A percentile compares a stretch with the other conserved stretches of the same genome.
These are phyloP conservation scores for Graptemys geographica DNA, from an alignment of 2,797 vertebrate species.

Conservation along the genomic window DNA sequence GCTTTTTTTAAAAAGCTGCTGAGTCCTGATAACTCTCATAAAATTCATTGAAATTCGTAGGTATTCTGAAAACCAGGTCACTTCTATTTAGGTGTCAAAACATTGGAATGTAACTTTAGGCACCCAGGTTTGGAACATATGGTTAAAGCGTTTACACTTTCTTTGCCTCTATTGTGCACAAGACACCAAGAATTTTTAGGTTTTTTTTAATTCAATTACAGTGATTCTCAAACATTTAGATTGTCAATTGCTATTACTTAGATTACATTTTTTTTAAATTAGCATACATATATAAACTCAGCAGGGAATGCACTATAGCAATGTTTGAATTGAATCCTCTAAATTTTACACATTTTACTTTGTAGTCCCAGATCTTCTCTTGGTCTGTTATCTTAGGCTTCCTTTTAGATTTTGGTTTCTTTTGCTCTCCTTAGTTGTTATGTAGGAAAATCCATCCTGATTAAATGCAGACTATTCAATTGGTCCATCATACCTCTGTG, in stretches of 20 bases:
- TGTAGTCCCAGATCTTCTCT: background rate
- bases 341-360: background rate
- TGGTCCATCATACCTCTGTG: background rate
- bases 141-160: background rate
- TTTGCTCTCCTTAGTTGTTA: background rate
- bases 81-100: background rate
- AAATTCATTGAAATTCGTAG: background rate
- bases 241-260: background rate
- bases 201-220: background rate
- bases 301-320: background rate
- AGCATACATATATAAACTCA: background rate
- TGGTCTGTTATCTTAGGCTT: background rate
- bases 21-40: background rate
- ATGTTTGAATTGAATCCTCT: background rate
- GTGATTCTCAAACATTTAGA: background rate
- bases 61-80: background rate
- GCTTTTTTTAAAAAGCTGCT: background rate
- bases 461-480: background rate
- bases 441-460: background rate
- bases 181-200: background rate
- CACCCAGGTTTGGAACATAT: background rate
- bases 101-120: background rate
- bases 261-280: background rate
- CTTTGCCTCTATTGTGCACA: background rate
- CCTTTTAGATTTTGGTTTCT: constrained; percentile 3